Base-by-base conservation (phyloP, 2,113 vertebrate genomes). In the Zosterops hypoxanthus region DNA sequence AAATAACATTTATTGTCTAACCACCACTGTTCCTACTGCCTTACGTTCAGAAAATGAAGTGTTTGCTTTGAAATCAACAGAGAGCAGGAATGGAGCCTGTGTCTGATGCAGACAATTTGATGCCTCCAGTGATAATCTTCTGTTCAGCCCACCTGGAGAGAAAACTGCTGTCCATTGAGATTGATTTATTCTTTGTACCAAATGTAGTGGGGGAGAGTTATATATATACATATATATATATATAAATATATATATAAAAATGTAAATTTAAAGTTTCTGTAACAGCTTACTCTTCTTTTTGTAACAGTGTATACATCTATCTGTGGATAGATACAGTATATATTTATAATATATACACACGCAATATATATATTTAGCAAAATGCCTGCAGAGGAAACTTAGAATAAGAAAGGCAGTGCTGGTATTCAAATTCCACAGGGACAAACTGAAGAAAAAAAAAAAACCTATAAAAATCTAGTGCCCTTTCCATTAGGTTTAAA, bases 11-110 rank as follows among this genome's bases (percentile, higher is more conserved):
- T 96, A 95, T 96, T 97, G 98, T 98, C 98, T 97, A 98, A 97
- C 97, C 98, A 98, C 98, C 97, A 96, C 97, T 98, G 97, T 98
- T 98, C 96, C 96, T 97, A 96, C 98, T 97, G 98, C 98, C 98
- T 98, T 98, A 98, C 76, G 86, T 98, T 95, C 98, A 96, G 97
- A 94, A 96, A 95, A 97, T 79, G 59, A 82, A 75, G 76, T 19
- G 44, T 42, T 92, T 79, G 68, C 60, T 59, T 87, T 56, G 84
- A 69, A 66, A 71, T 79, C 72, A 81, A 2, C 90, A 98, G 97
- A 95, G 97, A 97, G 96, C 82, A 97, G 97, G 63, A 75, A 55
- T 42, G 47, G 82, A 96, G 70, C 50, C 77, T 12, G 2, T 31
- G 56, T 87, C 72, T 61, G 80, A 53, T 1, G 23, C 85, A 92